These are phyloP conservation scores for Trachelus troglodyta DNA, from an alignment of 2,888 invertebrate species.

Conservation along the genomic window DNA sequence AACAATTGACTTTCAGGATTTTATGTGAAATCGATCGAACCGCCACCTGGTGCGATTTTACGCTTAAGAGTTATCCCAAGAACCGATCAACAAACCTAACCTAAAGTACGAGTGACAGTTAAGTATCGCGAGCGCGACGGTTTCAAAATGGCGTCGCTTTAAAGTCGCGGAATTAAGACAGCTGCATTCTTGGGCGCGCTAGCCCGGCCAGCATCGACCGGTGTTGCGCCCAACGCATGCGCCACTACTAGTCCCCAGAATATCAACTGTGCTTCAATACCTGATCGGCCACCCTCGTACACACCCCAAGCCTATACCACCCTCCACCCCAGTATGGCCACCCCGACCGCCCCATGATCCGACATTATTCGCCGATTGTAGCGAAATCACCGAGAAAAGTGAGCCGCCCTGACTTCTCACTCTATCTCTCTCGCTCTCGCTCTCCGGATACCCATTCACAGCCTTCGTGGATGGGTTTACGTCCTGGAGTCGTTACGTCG, in stretches of 20 bases:
- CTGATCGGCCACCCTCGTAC: constrained; percentile 44
- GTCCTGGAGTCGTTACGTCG: background rate
- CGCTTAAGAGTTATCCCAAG: background rate
- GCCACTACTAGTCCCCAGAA: constrained; percentile 52
- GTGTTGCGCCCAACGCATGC: constrained; percentile 49
- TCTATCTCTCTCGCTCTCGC: background rate
- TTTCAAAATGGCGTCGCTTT: constrained; percentile 54
- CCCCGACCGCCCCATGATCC: constrained; percentile 32
- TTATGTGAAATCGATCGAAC: background rate
- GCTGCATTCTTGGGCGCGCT: constrained; percentile 48
- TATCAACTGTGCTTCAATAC: constrained; percentile 57
- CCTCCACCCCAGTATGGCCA: constrained; percentile 27
- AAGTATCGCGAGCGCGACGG: background rate
- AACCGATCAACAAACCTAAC: background rate
- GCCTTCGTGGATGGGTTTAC: constrained; percentile 2
- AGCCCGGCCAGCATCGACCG: constrained; percentile 65
- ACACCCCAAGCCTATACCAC: constrained; percentile 23
- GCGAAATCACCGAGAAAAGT: constrained; percentile 34
- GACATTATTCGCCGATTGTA: constrained; percentile 40
- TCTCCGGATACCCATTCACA: constrained; percentile 19
- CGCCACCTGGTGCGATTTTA: background rate
- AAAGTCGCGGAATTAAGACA: constrained; percentile 46
- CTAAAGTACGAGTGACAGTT: background rate
- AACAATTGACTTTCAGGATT: constrained; percentile 1
- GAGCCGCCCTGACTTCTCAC: constrained; percentile 16